Evolutionary conservation across 2,113 vertebrate genomes (phyloP).

Genomic region (Dromas ardeola): DNA sequence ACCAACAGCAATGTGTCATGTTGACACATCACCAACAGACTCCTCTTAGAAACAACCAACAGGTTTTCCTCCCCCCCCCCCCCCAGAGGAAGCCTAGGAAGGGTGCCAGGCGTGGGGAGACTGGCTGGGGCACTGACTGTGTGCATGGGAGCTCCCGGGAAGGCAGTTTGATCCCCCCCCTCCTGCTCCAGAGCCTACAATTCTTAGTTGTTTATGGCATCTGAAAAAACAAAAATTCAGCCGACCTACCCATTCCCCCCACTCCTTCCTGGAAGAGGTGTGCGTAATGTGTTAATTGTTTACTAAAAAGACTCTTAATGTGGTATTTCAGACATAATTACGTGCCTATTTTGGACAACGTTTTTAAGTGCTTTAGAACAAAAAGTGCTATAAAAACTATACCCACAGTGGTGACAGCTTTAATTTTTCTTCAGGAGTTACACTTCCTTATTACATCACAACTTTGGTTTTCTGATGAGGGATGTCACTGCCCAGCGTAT

Average conservation of each 20-base stretch:
- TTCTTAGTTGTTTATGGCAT: not conserved
- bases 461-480: not conserved
- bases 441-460: not conserved
- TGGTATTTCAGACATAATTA: not conserved
- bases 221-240: not conserved
- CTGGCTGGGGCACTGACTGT: fast-evolving
- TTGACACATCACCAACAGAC: not conserved
- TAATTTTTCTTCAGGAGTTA: not conserved
- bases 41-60: not conserved
- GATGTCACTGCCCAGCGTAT: not conserved
- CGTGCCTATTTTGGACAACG: not conserved
- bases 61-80: not conserved
- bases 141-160: not conserved
- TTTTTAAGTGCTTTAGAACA: constrained; percentile 54
- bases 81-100: not conserved
- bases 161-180: not conserved
- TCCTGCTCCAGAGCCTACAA: not conserved
- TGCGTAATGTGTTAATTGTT: not conserved
- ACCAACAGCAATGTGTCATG: not conserved
- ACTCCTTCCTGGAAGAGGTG: not conserved
- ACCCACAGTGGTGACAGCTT: not conserved
- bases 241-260: not conserved
- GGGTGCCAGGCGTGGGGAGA: not conserved
- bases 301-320: not conserved
- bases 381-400: constrained; percentile 49